Conservation (phyloP, 2,797 vertebrate species). For the Coracias cyanogaster region DNA sequence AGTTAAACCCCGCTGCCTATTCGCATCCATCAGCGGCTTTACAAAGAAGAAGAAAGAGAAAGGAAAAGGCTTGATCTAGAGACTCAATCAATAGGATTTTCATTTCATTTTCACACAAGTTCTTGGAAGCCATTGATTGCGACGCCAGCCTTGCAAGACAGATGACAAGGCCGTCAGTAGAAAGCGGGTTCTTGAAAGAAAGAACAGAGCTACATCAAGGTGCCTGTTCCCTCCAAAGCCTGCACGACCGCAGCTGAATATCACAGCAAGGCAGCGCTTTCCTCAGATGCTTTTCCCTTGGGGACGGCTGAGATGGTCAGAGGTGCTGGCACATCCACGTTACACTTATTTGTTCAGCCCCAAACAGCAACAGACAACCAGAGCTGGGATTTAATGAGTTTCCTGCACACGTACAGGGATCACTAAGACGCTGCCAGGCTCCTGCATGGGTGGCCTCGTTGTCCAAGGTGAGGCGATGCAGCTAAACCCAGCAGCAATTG, state of each 20-base stretch:
- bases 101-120: slow-evolving; percentile 26
- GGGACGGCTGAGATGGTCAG: background rate
- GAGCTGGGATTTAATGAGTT: background rate
- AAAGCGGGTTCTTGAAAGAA: background rate
- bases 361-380: background rate
- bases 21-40: background rate
- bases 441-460: background rate
- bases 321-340: background rate
- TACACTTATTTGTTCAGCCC: background rate
- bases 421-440: background rate
- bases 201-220: background rate
- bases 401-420: accelerated
- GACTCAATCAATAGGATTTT: slow-evolving; percentile 36
- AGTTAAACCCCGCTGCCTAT: background rate
- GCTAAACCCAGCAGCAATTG: background rate
- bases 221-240: background rate
- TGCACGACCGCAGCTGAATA: background rate
- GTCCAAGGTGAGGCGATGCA: background rate
- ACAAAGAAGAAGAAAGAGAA: background rate
- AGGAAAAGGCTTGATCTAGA: background rate
- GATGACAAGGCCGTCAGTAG: background rate
- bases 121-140: background rate
- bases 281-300: background rate
- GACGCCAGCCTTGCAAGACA: background rate
- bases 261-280: background rate